These are phyloP conservation scores for Chlamydotis undulata DNA, from an alignment of 2,113 vertebrate species.

Conservation along the genomic window DNA sequence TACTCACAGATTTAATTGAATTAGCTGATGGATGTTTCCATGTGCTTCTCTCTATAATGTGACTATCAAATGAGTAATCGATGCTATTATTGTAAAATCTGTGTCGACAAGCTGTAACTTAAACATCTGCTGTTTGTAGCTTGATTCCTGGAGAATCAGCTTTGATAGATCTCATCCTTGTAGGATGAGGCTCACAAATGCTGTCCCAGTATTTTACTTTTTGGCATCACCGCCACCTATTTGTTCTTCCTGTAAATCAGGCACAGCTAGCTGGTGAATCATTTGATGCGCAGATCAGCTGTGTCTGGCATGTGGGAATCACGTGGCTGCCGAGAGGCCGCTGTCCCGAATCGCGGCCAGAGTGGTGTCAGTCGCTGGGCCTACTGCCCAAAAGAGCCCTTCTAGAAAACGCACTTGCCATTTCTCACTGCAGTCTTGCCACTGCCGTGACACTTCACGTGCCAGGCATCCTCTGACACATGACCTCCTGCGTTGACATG, in stretches of 20 bases:
- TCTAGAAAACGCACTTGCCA: not conserved
- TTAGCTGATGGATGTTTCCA: not conserved
- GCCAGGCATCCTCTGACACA: not conserved
- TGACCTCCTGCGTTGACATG: fast-evolving
- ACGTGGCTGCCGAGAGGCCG: not conserved
- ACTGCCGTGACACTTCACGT: not conserved
- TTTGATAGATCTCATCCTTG: not conserved
- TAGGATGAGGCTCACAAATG: not conserved
- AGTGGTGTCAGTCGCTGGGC: not conserved
- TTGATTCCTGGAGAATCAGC: not conserved
- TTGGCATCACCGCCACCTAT: fast-evolving
- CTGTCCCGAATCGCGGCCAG: not conserved
- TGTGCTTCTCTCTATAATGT: not conserved
- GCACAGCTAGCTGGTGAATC: not conserved
- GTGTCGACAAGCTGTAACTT: not conserved
- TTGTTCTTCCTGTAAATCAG: not conserved
- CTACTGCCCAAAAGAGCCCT: not conserved
- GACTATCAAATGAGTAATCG: not conserved
- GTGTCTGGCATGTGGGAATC: not conserved
- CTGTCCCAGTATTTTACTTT: not conserved
- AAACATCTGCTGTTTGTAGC: not conserved
- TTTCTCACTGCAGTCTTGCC: not conserved
- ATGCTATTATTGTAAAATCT: not conserved
- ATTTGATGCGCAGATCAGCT: not conserved
- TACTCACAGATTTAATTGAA: not conserved